Conservation (phyloP, 2,888 invertebrate genomes). For the Melipona bicolor region DNA sequence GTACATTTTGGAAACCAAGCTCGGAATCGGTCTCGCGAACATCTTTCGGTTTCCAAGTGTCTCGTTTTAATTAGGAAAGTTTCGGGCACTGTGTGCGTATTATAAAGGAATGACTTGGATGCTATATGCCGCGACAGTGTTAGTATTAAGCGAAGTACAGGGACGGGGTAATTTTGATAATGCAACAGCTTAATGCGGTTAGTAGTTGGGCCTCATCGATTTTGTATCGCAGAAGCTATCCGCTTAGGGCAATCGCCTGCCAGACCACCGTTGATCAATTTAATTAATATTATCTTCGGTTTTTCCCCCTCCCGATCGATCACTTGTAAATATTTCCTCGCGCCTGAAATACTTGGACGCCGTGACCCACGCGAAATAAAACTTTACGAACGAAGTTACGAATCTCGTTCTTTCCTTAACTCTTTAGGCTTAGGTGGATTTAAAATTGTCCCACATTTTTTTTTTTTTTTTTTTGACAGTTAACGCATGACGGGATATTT, state of each 20-base stretch:
- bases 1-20: background rate
- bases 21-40: background rate
- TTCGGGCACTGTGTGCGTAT: slow-evolving; percentile 4
- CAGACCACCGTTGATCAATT: slow-evolving; percentile 37
- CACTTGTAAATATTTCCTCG: background rate
- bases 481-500: too few relatives aligned
- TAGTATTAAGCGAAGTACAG: slow-evolving; percentile 44
- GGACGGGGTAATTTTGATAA: slow-evolving; percentile 52
- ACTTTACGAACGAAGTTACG: too few relatives aligned
- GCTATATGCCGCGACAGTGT: slow-evolving; percentile 35
- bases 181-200: slow-evolving; percentile 52
- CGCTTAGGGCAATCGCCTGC: slow-evolving; percentile 18
- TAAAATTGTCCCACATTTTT: too few relatives aligned
- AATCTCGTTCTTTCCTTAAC: too few relatives aligned
- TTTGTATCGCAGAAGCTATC: slow-evolving; percentile 37
- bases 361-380: too few relatives aligned
- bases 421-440: too few relatives aligned
- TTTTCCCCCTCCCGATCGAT: background rate
- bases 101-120: slow-evolving; percentile 9
- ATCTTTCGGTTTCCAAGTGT: background rate
- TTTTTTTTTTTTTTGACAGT: too few relatives aligned
- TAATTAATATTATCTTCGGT: background rate
- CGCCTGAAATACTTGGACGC: background rate
- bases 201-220: slow-evolving; percentile 46
- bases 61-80: slow-evolving; percentile 23